Conservation (phyloP, 2,888 invertebrate genomes). For the Xestia xanthographa region DNA sequence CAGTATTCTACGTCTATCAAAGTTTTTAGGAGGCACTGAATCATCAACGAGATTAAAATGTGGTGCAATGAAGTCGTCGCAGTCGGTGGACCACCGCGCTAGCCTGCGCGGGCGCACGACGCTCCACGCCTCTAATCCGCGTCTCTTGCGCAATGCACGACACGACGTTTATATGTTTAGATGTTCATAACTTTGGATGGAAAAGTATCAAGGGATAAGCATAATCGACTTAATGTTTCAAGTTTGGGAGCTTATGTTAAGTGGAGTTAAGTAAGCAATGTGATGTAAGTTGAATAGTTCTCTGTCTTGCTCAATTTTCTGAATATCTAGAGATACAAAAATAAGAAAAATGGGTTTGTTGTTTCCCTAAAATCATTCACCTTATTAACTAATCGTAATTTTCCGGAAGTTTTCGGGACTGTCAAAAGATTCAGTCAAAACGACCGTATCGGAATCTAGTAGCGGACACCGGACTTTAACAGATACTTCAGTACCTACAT, state of each 20-base stretch:
- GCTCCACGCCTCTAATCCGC: constrained; percentile 77
- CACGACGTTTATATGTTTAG: constrained; percentile 62
- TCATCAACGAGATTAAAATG: constrained; percentile 67
- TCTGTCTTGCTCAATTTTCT: background rate
- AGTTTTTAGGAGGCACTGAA: constrained; percentile 66
- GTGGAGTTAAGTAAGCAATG: background rate
- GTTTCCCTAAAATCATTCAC: background rate
- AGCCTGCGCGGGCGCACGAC: constrained; percentile 69
- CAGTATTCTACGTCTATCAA: constrained; percentile 55
- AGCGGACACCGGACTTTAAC: background rate
- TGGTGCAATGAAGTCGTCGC: constrained; percentile 68
- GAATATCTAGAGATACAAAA: background rate
- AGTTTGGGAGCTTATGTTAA: constrained; percentile 34
- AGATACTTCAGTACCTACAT: background rate
- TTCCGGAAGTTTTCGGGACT: background rate
- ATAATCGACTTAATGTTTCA: constrained; percentile 45
- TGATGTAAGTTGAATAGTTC: constrained; percentile 4
- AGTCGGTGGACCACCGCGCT: constrained; percentile 72
- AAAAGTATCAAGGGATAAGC: constrained; percentile 62
- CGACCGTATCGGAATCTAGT: background rate
- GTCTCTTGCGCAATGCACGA: constrained; percentile 73
- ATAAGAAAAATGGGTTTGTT: background rate
- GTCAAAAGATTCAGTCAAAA: too few relatives aligned
- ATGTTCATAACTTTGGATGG: constrained; percentile 65
- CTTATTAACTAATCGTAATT: background rate